Conservation (phyloP, 1,140 invertebrate genomes). For the Drosophila mauritiana region DNA sequence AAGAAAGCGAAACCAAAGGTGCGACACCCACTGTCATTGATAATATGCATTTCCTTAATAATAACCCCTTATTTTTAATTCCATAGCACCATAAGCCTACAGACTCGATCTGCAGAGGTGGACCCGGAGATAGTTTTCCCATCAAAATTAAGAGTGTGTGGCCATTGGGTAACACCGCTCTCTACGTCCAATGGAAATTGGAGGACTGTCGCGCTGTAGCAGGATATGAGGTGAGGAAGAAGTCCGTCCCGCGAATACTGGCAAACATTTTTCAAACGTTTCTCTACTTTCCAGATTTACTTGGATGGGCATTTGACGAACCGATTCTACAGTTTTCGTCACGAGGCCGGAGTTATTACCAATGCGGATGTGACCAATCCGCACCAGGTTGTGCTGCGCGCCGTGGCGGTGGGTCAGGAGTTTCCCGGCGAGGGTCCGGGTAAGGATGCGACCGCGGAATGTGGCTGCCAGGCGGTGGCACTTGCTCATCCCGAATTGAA, state of each 20-base stretch:
- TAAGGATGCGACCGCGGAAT: background rate
- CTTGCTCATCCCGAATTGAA: constrained; percentile 50
- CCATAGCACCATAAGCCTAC: constrained; percentile 16
- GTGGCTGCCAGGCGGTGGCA: constrained; percentile 22
- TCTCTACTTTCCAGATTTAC: constrained; percentile 54
- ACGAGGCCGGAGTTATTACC: constrained; percentile 71
- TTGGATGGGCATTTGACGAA: constrained; percentile 78
- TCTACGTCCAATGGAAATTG: constrained; percentile 72
- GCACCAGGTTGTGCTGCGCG: constrained; percentile 70
- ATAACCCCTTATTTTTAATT: background rate
- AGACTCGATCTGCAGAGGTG: constrained; percentile 10
- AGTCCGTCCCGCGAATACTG: background rate
- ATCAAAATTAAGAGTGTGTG: constrained; percentile 63
- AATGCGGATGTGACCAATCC: constrained; percentile 64
- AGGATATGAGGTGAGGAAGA: constrained; percentile 66
- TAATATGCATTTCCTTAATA: background rate
- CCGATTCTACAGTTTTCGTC: constrained; percentile 65
- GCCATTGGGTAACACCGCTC: constrained; percentile 62
- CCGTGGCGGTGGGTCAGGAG: constrained; percentile 55
- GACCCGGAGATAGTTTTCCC: constrained; percentile 58
- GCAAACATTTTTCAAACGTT: background rate
- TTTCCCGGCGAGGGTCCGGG: constrained; percentile 37
- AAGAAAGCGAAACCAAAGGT: constrained; percentile 63
- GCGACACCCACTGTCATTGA: background rate
- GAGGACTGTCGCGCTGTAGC: constrained; percentile 65